phyloP scores from a whole-genome alignment of 92 coral and sea anemone genomes.

The Epizoanthus illoricatus region DNA sequence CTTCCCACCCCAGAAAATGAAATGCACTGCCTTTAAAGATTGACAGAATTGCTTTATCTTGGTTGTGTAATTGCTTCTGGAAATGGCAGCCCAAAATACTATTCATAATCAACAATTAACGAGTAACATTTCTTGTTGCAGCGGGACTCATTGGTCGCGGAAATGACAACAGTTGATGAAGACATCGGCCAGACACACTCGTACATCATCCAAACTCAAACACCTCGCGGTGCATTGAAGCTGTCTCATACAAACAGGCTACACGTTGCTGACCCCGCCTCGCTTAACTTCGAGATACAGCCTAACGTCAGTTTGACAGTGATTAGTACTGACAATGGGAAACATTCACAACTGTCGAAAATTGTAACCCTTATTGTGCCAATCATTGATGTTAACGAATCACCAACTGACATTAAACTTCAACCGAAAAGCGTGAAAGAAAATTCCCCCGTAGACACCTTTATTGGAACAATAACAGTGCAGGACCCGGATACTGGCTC shows the following conservation, averaged over 20 bases:
- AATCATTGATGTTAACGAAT: slow-evolving; percentile 58
- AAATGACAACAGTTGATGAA: slow-evolving; percentile 61
- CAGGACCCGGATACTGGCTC: slow-evolving; percentile 57
- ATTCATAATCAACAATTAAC: too few relatives aligned
- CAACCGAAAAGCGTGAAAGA: slow-evolving; percentile 49
- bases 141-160: slow-evolving; percentile 56
- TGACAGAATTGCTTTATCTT: too few relatives aligned
- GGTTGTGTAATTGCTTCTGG: too few relatives aligned
- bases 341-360: slow-evolving; percentile 55
- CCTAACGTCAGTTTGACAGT: slow-evolving; percentile 58
- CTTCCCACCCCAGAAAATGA: too few relatives aligned
- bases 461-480: slow-evolving; percentile 58
- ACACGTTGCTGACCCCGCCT: slow-evolving; percentile 52
- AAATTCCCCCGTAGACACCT: slow-evolving; percentile 55
- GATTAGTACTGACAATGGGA: slow-evolving; percentile 64
- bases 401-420: slow-evolving; percentile 59
- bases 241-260: slow-evolving; percentile 47
- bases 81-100: too few relatives aligned
- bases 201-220: slow-evolving; percentile 61
- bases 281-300: slow-evolving; percentile 55
- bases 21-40: too few relatives aligned
- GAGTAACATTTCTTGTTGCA: neutral
- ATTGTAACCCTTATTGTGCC: slow-evolving; percentile 59
- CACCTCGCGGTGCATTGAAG: slow-evolving; percentile 52
- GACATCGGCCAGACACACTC: slow-evolving; percentile 63